Evolutionary conservation across 2,888 invertebrate genomes (phyloP).

Genomic region (Drosophila nigricruria): DNA sequence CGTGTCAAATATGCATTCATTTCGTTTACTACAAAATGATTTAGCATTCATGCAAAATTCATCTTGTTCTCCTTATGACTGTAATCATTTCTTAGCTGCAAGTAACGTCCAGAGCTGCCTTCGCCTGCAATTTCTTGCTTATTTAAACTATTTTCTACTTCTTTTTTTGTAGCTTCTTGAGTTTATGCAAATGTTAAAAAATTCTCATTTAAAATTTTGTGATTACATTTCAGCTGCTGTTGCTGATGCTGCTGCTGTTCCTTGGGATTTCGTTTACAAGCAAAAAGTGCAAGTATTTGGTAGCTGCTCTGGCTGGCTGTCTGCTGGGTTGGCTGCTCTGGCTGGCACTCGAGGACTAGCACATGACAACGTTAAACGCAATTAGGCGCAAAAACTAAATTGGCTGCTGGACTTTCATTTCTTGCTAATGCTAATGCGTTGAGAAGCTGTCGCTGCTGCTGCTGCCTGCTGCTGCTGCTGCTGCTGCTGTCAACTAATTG

Average conservation of each 20-base stretch:
- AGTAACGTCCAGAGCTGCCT: slow-evolving; percentile 39
- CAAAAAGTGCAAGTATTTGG: slow-evolving; percentile 42
- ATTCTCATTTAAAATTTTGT: slow-evolving; percentile 53
- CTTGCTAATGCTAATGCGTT: slow-evolving; percentile 30
- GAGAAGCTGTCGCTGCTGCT: slow-evolving; percentile 2
- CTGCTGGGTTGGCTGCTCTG: neutral
- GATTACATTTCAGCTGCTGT: slow-evolving; percentile 61
- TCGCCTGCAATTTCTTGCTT: slow-evolving; percentile 15
- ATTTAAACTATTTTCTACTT: neutral
- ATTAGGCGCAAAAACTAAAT: slow-evolving; percentile 38
- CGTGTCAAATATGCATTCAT: slow-evolving; percentile 15
- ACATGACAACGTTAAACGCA: slow-evolving; percentile 27
- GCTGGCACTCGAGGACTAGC: neutral
- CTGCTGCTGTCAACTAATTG: slow-evolving; percentile 47
- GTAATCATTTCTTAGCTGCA: slow-evolving; percentile 21
- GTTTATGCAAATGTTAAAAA: slow-evolving; percentile 66
- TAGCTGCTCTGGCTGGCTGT: neutral
- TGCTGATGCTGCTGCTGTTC: slow-evolving; percentile 24
- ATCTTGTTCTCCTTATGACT: slow-evolving; percentile 10
- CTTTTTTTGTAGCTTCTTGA: slow-evolving; percentile 18
- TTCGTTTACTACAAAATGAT: slow-evolving; percentile 17
- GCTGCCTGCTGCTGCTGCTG: slow-evolving; percentile 3
- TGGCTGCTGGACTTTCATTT: slow-evolving; percentile 14
- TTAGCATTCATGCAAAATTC: slow-evolving; percentile 36
- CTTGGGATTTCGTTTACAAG: slow-evolving; percentile 27